phyloP scores from a whole-genome alignment of 2,797 vertebrate species.

The Sebastes diploproa region DNA sequence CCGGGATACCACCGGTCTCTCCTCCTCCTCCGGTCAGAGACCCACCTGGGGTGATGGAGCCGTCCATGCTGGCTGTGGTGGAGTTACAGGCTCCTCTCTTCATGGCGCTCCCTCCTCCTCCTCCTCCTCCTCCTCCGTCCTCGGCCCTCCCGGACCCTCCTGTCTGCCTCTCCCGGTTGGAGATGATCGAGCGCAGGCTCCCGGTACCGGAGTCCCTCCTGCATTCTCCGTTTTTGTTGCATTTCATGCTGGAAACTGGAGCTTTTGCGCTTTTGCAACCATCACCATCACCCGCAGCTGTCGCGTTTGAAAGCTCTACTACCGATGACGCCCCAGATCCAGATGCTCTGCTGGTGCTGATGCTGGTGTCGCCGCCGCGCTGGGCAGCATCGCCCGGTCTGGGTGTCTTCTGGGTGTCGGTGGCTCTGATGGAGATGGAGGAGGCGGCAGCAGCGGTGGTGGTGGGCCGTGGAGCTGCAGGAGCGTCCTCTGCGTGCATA shows the following conservation, averaged over 20 bases:
- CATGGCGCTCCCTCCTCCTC: conserved; percentile 53
- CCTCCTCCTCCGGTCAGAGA: conserved; percentile 77
- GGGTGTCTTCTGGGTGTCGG: conserved; percentile 73
- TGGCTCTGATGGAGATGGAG: conserved; percentile 43
- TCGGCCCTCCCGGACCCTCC: conserved; percentile 73
- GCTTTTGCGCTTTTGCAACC: conserved; percentile 69
- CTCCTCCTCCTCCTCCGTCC: conserved; percentile 52
- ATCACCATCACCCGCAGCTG: conserved; percentile 60
- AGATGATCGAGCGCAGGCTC: conserved; percentile 85
- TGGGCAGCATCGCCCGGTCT: conserved; percentile 80
- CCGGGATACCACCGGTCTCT: conserved; percentile 74
- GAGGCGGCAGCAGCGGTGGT: conserved; percentile 50
- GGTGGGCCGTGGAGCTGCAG: conserved; percentile 74
- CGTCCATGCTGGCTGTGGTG: conserved; percentile 83
- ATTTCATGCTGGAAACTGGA: conserved; percentile 84
- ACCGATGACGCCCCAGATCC: conserved; percentile 69
- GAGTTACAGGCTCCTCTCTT: conserved; percentile 81
- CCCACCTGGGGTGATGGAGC: conserved; percentile 78
- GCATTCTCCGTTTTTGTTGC: conserved; percentile 90
- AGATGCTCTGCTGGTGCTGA: conserved; percentile 66
- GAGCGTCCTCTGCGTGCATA: conserved; percentile 76
- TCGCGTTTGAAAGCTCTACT: conserved; percentile 70
- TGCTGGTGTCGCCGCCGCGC: conserved; percentile 46
- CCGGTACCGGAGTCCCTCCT: conserved; percentile 84
- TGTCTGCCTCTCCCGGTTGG: conserved; percentile 82